These are phyloP conservation scores for Origma solitaria DNA, from an alignment of 2,113 vertebrate species.

Conservation along the genomic window DNA sequence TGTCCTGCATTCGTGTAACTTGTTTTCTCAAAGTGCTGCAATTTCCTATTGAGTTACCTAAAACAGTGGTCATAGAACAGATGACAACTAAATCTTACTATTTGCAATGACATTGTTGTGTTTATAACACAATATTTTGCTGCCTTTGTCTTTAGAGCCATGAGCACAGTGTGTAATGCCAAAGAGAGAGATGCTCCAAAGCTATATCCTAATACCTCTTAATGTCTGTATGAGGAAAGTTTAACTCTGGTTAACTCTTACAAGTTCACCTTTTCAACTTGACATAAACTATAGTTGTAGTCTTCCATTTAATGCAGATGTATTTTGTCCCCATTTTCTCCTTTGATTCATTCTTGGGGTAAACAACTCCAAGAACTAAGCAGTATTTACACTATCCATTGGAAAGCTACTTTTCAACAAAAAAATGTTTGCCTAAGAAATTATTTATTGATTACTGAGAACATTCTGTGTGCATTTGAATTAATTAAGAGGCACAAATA, in stretches of 20 bases:
- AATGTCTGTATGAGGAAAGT: background rate
- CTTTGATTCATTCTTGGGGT: background rate
- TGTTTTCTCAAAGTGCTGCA: background rate
- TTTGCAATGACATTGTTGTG: background rate
- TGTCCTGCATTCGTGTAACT: background rate
- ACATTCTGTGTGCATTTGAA: background rate
- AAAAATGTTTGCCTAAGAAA: background rate
- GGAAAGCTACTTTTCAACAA: background rate
- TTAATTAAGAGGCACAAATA: background rate
- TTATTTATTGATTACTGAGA: background rate
- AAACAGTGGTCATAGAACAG: background rate
- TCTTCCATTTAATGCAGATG: background rate
- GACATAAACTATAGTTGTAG: background rate
- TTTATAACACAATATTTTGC: background rate
- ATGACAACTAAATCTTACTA: background rate
- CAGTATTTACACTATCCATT: background rate
- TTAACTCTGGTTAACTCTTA: background rate
- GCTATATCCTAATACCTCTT: background rate
- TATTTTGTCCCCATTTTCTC: background rate
- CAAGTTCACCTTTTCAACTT: background rate
- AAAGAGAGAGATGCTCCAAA: background rate
- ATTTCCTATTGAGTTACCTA: background rate
- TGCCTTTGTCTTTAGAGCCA: background rate
- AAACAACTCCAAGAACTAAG: background rate
- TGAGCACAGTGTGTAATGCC: rapidly evolving